These are phyloP conservation scores for Seira sanloemensis DNA, from an alignment of 2,888 invertebrate genomes.

Conservation along the genomic window DNA sequence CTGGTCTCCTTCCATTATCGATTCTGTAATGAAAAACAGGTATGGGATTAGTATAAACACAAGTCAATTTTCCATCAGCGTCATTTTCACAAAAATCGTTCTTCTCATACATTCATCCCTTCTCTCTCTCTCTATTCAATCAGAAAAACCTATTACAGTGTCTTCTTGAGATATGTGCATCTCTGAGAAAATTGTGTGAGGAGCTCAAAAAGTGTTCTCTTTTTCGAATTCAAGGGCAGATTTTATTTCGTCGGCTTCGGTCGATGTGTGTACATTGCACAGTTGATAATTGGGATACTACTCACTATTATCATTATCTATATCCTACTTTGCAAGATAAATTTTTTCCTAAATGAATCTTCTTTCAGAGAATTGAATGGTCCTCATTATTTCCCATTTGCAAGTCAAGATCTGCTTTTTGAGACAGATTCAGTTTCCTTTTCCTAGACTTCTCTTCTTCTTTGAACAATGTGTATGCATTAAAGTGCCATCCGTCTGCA, in stretches of 20 bases:
- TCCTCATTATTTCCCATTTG: slow-evolving; percentile 30
- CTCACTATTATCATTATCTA: slow-evolving; percentile 19
- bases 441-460: neutral
- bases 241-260: neutral
- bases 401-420: slow-evolving; percentile 6
- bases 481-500: neutral
- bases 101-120: slow-evolving; percentile 2
- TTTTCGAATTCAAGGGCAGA: slow-evolving; percentile 14
- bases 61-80: slow-evolving; percentile 6
- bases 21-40: slow-evolving; percentile 20
- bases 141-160: neutral
- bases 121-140: neutral
- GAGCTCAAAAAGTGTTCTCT: neutral
- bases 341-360: slow-evolving; percentile 2
- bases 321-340: slow-evolving; percentile 16
- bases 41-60: neutral
- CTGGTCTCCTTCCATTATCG: neutral
- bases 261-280: slow-evolving; percentile 1
- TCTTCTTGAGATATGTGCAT: neutral
- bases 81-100: neutral
- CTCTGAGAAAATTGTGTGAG: neutral
- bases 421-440: slow-evolving; percentile 47
- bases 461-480: no score
- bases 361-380: slow-evolving; percentile 29
- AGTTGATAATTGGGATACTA: neutral